Conservation (phyloP, 53 echinoderm and acorn worm genomes). For the Crossaster papposus region DNA sequence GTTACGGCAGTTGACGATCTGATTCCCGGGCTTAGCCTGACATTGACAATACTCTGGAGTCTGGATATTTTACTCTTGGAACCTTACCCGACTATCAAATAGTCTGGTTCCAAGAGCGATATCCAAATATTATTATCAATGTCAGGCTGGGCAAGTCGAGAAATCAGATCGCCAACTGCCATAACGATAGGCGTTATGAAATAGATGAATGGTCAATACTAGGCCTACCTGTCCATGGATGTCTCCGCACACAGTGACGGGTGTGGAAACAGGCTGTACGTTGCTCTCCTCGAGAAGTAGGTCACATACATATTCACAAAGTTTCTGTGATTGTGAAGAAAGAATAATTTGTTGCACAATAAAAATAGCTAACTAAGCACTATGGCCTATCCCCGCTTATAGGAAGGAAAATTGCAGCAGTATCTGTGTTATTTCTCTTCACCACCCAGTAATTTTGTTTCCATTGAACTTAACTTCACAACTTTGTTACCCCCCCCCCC, state of each 20-base stretch:
- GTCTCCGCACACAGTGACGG: conserved; percentile 97
- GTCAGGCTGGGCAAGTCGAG: too few relatives aligned
- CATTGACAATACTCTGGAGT: too few relatives aligned
- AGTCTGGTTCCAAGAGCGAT: too few relatives aligned
- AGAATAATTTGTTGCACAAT: not conserved
- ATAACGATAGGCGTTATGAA: not conserved
- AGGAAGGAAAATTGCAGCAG: too few relatives aligned
- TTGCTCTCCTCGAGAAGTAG: conserved; percentile 90
- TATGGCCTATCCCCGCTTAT: too few relatives aligned
- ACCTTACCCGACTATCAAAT: too few relatives aligned
- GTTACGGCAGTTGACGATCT: too few relatives aligned
- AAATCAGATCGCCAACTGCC: too few relatives aligned
- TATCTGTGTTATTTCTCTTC: too few relatives aligned
- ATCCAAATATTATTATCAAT: too few relatives aligned
- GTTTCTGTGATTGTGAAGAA: conserved; percentile 74
- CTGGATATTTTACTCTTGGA: too few relatives aligned
- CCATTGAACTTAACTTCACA: not conserved
- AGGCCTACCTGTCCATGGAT: conserved; percentile 99
- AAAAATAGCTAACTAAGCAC: not conserved
- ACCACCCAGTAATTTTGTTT: not conserved
- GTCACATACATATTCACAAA: conserved; percentile 94
- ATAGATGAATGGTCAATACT: conserved; percentile 50
- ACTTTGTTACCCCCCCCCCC: not conserved
- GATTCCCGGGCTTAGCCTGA: too few relatives aligned
- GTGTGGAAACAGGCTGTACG: conserved; percentile 96